Base-by-base conservation (phyloP, 2,888 invertebrate species). In the Chouioia cunea region DNA sequence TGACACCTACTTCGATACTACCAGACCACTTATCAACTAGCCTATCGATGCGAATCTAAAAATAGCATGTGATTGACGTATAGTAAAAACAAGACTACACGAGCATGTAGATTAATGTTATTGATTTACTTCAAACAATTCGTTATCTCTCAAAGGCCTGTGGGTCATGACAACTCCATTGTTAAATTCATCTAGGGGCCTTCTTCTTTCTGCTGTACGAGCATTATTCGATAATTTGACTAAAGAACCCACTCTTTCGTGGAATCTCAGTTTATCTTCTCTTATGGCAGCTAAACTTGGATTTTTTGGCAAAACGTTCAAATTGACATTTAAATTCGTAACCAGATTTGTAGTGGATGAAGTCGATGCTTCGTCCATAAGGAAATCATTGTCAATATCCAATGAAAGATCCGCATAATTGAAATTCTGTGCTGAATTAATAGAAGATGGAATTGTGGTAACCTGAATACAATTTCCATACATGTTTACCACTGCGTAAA, bases 141-240 rank as follows among this genome's bases (percentile, higher is more conserved):
- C 97, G 80, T 95, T 93, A 82, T 96, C 95, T 73, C 90, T 89
- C 3, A 98, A 87, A 0, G 95, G 93, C 50, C 97, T 89, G 80
- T 96, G 94, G 1, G 97, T 97, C 94, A 97, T 96, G 1, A 97
- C 96, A 2, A 97, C 96, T 0, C 96, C 97, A 85, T 97, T 97
- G 85, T 97, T 97, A 84, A 97, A 97, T 85, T 97, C 97, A 81
- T 97, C 97, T 6, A 95, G 86, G 0, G 97, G 97, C 70, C 96
- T 89, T 65, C 94, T 90, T 71, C 97, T 89, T 83, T 97, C 95
- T 0, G 97, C 97, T 4, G 94, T 93, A 76, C 96, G 89, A 73
- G 93, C 91, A 79, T 93, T 93, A 76, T 92, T 91, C 0, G 95
- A 92, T 23, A 97, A 87, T 83, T 95, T 96, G 0, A 97, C 94